These are phyloP conservation scores for Eumacrocentrus americanus DNA, from an alignment of 2,888 invertebrate species.

Conservation along the genomic window DNA sequence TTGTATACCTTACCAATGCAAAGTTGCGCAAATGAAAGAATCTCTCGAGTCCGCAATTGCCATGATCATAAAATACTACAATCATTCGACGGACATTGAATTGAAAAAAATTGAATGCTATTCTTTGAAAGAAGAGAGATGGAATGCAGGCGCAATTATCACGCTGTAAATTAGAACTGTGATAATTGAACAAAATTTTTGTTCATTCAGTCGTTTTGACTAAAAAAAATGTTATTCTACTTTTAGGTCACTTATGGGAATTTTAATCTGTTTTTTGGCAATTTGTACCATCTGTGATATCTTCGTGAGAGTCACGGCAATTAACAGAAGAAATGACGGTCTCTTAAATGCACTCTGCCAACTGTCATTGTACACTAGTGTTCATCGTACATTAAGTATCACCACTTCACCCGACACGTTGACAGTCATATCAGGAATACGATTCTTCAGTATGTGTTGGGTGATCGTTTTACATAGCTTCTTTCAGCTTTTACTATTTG, in stretches of 20 bases:
- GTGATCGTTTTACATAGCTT: slow-evolving; percentile 63
- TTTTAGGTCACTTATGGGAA: slow-evolving; percentile 40
- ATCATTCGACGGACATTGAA: no score
- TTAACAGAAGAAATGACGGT: not conserved
- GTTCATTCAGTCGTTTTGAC: not conserved
- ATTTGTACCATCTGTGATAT: slow-evolving; percentile 43
- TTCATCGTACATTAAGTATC: slow-evolving; percentile 53
- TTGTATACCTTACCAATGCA: no score
- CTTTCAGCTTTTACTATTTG: no score
- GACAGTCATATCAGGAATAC: slow-evolving; percentile 63
- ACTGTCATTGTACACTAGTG: slow-evolving; percentile 60
- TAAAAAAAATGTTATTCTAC: not conserved
- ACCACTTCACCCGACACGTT: slow-evolving; percentile 46
- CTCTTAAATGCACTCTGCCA: slow-evolving; percentile 38
- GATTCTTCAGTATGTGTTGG: slow-evolving; percentile 63
- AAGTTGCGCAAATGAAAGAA: no score
- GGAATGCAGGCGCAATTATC: slow-evolving; percentile 34
- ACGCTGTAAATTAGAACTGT: slow-evolving; percentile 33
- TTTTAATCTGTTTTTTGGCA: slow-evolving; percentile 39
- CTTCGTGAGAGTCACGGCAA: not conserved
- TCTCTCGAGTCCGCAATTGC: no score
- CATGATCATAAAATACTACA: no score
- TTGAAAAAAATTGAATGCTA: no score
- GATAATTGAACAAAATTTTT: not conserved
- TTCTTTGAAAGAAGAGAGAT: no score